These are phyloP conservation scores for Osmerus eperlanus DNA, from an alignment of 2,113 vertebrate species.

Conservation along the genomic window DNA sequence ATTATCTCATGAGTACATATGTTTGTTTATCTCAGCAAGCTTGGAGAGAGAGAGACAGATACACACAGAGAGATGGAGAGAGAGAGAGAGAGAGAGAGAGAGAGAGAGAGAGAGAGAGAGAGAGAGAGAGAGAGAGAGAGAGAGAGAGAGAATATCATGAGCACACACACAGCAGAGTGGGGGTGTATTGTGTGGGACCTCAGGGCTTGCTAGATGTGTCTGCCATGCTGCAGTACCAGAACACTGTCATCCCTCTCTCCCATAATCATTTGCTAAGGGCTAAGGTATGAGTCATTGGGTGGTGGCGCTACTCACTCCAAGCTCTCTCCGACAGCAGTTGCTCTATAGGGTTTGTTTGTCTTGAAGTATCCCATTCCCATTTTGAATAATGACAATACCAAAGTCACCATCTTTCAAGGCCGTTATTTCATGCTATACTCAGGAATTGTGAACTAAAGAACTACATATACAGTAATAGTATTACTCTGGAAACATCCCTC, in stretches of 20 bases:
- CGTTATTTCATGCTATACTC: no score
- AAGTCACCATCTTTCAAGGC: no score
- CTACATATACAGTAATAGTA: no score
- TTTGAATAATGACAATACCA: no score
- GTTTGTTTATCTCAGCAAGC: no score
- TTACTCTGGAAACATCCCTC: no score
- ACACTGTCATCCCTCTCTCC: constrained; percentile 54
- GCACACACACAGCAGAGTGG: constrained; percentile 11
- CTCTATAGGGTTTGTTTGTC: constrained; percentile 1
- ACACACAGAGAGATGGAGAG: background rate
- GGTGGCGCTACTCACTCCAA: constrained; percentile 31
- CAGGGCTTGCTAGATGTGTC: constrained; percentile 50
- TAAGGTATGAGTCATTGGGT: constrained; percentile 36
- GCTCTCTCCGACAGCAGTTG: constrained; percentile 9
- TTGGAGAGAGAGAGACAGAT: no score
- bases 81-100: background rate
- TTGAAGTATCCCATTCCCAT: no score
- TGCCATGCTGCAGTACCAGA: constrained; percentile 37
- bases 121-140: background rate
- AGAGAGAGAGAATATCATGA: background rate
- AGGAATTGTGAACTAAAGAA: no score
- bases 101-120: background rate
- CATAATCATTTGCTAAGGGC: constrained; percentile 47
- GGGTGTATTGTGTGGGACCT: constrained; percentile 29
- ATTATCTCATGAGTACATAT: no score